Base-by-base conservation (phyloP, 2,888 invertebrate species). In the Zhuqinia jingwanae region DNA sequence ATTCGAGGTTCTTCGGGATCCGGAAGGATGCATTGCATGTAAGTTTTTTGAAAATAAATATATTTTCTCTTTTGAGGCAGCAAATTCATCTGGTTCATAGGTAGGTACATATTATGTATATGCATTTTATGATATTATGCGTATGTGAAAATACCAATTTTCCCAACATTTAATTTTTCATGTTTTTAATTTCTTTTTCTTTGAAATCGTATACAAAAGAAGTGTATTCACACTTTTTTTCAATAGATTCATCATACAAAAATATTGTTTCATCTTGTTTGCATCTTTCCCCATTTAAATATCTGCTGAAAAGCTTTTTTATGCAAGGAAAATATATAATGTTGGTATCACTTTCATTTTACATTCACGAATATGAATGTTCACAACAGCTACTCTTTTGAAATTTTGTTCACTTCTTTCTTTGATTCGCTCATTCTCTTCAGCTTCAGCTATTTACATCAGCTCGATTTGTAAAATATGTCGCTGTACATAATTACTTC, bases 1-100 rank as follows among this genome's bases (percentile, higher is more conserved):
- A 30, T 60, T 86, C 13, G 83, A 85, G 10, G 90, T 90, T 11
- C 22, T 89, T 2, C 73, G 91, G 25, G 89, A 89, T 70, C 58
- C 77, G 1, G 83, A 89, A 13, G 91, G 90, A 53, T 82, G 88
- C 42, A 91, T 91, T 83, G 75, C 80, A 80, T 87, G 91, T 90
- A 86, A 90, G 90, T 84, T 42, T 53, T 30, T 68, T 6, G n/a
- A n/a, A n/a, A n/a, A n/a, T n/a, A n/a, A n/a, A n/a, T n/a, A n/a
- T n/a, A n/a, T n/a, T n/a, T n/a, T n/a, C n/a, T n/a, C n/a, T n/a
- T n/a, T 58, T 17, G 20, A 22, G 56, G 15, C 56, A 56, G 15
- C 56, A 47, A 10, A 47, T 10, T 47, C 10, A 47, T 47, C 5
- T 47, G 47, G n/a, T n/a, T 47, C 45, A 11, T 45, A 45, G 8